A percentile compares a stretch with the other conserved stretches of the same genome.
phyloP scores from a whole-genome alignment of 2,113 vertebrate species.

The Tychaedon coryphoeus region DNA sequence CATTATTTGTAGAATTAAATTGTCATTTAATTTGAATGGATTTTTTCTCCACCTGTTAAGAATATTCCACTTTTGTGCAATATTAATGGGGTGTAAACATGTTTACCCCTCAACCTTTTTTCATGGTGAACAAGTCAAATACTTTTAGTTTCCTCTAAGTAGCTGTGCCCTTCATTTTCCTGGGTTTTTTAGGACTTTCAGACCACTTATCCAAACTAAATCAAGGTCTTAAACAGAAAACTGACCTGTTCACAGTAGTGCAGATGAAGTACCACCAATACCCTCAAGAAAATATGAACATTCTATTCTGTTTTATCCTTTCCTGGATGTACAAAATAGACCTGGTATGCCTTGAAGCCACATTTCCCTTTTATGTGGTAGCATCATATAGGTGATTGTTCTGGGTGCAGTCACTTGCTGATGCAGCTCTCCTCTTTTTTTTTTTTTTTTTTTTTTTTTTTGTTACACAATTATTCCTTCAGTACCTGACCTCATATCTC shows the following conservation, averaged over 20 bases:
- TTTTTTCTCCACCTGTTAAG: not conserved
- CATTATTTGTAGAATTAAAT: not conserved
- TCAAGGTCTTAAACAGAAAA: not conserved
- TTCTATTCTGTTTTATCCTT: not conserved
- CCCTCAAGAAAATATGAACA: not conserved
- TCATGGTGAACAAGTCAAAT: not conserved
- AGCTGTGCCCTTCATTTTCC: not conserved
- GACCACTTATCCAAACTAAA: not conserved
- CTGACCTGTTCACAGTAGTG: not conserved
- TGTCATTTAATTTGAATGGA: not conserved
- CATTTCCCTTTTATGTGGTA: not conserved
- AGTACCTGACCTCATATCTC: not conserved
- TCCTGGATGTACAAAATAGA: not conserved
- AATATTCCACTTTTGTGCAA: not conserved
- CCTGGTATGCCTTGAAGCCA: not conserved
- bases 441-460: not conserved
- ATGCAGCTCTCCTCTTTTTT: not conserved
- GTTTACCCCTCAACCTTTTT: not conserved
- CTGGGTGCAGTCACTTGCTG: not conserved
- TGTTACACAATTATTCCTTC: not conserved
- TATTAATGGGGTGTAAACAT: not conserved
- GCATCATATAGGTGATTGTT: not conserved
- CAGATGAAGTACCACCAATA: not conserved
- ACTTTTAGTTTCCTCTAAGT: not conserved
- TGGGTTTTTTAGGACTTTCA: not conserved